phyloP scores from a whole-genome alignment of 2,888 invertebrate genomes.

The Rhingia rostrata region DNA sequence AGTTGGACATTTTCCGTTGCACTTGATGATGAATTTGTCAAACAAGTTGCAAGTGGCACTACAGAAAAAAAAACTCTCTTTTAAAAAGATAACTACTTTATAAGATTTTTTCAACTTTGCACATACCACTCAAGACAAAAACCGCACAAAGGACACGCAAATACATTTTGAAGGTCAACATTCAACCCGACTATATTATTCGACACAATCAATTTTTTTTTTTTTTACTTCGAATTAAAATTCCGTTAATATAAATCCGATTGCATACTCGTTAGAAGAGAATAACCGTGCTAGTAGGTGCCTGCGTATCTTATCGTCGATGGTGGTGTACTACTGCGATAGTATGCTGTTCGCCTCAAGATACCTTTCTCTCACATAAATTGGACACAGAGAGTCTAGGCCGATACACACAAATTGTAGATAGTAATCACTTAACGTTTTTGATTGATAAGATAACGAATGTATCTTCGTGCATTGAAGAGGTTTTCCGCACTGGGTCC shows the following conservation, averaged over 20 bases:
- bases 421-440: conserved; percentile 45
- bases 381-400: conserved; percentile 26
- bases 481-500: conserved; percentile 13
- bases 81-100: conserved; percentile 2
- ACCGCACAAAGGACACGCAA: conserved; percentile 50
- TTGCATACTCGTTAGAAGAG: conserved; percentile 13
- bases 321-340: conserved; percentile 33
- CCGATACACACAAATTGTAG: conserved; percentile 50
- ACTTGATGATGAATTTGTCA: conserved; percentile 33
- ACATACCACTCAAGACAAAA: conserved; percentile 59
- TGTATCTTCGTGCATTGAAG: conserved; percentile 40
- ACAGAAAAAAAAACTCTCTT: conserved; percentile 42
- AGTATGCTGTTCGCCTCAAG: conserved; percentile 35
- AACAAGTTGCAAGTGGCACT: conserved; percentile 56
- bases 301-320: conserved; percentile 50
- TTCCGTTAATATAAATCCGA: conserved; percentile 7
- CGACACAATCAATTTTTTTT: not conserved
- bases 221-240: conserved; percentile 15
- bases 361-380: conserved; percentile 53
- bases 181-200: not conserved
- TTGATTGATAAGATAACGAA: conserved; percentile 54
- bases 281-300: not conserved
- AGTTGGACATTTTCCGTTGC: conserved; percentile 34
- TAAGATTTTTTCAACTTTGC: conserved; percentile 13
- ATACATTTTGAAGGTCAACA: conserved; percentile 32